These are phyloP conservation scores for Exocentrus adspersus DNA, from an alignment of 2,888 invertebrate species.

Conservation along the genomic window DNA sequence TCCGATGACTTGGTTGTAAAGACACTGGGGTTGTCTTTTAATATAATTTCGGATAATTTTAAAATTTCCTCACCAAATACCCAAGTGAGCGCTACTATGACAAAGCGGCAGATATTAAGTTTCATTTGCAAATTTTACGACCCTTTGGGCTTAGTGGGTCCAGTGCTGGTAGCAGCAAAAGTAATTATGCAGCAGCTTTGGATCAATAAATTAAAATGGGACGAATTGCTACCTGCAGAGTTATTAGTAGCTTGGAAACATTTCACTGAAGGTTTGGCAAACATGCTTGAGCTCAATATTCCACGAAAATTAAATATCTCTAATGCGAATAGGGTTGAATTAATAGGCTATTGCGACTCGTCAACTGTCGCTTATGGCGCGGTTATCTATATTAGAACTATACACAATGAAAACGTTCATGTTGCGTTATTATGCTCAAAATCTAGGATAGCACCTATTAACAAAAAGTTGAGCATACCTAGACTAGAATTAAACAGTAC, in stretches of 20 bases:
- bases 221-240: background rate
- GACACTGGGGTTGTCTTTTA: background rate
- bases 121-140: background rate
- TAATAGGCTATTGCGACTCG: constrained; percentile 41
- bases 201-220: background rate
- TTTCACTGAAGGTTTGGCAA: background rate
- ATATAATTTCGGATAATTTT: background rate
- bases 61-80: background rate
- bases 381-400: constrained; percentile 27
- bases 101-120: background rate
- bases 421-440: constrained; percentile 18
- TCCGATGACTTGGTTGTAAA: background rate
- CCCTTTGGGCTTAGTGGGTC: background rate
- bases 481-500: constrained; percentile 17
- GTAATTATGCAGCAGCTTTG: background rate
- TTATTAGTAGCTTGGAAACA: background rate
- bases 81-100: background rate
- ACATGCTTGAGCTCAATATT: background rate
- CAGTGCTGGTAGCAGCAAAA: background rate
- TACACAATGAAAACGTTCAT: constrained; percentile 11
- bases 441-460: constrained; percentile 21
- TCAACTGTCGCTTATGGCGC: constrained; percentile 37
- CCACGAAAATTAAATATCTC: no score
- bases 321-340: constrained; percentile 8
- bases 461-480: constrained; percentile 16